These are phyloP conservation scores for Subacronicta megacephala DNA, from an alignment of 2,888 invertebrate species.

Conservation along the genomic window DNA sequence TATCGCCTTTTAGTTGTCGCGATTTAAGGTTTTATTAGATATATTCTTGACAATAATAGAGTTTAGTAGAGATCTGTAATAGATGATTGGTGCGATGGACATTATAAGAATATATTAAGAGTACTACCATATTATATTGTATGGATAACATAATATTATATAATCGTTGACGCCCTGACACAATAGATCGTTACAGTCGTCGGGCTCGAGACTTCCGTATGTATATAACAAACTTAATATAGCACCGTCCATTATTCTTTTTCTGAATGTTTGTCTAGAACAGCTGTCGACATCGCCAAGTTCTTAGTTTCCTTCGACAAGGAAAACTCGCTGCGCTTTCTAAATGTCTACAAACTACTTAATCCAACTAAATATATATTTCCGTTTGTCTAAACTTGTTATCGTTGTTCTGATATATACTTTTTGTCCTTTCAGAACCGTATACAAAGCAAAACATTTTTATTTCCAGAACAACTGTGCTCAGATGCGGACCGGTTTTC, in stretches of 20 bases:
- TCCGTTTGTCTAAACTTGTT: slow-evolving; percentile 18
- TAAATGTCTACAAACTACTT: slow-evolving; percentile 26
- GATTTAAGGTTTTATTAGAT: neutral
- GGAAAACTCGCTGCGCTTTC: slow-evolving; percentile 19
- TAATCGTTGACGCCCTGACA: slow-evolving; percentile 25
- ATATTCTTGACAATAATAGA: neutral
- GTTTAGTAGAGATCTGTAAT: neutral
- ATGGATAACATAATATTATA: slow-evolving; percentile 24
- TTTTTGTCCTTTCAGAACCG: slow-evolving; percentile 19
- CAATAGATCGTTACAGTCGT: slow-evolving; percentile 43
- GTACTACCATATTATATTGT: slow-evolving; percentile 22
- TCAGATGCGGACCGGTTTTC: slow-evolving; percentile 42
- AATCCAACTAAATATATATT: slow-evolving; percentile 30
- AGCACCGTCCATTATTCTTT: slow-evolving; percentile 37
- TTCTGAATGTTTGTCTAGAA: slow-evolving; percentile 37
- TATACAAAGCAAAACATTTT: slow-evolving; percentile 35
- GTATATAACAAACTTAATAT: slow-evolving; percentile 47
- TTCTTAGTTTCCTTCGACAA: slow-evolving; percentile 31
- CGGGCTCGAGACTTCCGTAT: slow-evolving; percentile 36
- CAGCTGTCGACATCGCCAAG: slow-evolving; percentile 39
- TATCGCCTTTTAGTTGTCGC: neutral
- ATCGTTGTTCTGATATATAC: slow-evolving; percentile 14
- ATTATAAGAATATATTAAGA: slow-evolving; percentile 6
- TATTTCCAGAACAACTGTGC: slow-evolving; percentile 45
- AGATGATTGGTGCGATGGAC: neutral